These are phyloP conservation scores for Gobiocypris rarus DNA, from an alignment of 2,113 vertebrate genomes.

Conservation along the genomic window DNA sequence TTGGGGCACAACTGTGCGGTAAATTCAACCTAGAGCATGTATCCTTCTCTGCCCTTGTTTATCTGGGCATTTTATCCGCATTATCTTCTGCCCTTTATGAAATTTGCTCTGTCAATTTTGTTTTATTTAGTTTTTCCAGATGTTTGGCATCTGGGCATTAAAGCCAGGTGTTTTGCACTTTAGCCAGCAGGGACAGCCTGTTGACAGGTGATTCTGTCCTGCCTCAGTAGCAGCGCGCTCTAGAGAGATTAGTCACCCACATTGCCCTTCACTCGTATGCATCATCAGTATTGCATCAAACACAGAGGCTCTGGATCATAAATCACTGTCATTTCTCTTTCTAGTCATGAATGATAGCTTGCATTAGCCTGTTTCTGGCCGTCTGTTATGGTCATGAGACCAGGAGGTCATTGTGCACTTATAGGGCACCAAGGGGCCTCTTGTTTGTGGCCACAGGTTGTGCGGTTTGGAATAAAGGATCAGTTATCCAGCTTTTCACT, in stretches of 20 bases:
- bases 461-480: background rate
- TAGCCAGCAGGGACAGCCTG: constrained; percentile 53
- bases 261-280: constrained; percentile 45
- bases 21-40: background rate
- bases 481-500: background rate
- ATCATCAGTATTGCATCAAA: constrained; percentile 31
- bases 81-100: constrained; percentile 36
- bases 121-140: constrained; percentile 41
- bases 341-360: constrained; percentile 13
- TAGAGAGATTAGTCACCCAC: constrained; percentile 49
- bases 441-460: background rate
- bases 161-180: constrained; percentile 48
- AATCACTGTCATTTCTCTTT: constrained; percentile 44
- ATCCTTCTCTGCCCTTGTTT: constrained; percentile 20
- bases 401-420: background rate
- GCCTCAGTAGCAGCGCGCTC: constrained; percentile 28
- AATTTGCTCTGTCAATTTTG: constrained; percentile 49
- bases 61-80: constrained; percentile 14
- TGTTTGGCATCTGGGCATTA: constrained; percentile 54
- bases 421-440: background rate
- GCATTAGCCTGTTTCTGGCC: background rate
- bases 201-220: constrained; percentile 52
- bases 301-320: constrained; percentile 1
- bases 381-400: background rate
- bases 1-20: background rate